A percentile compares a stretch with the other conserved stretches of the same genome.
Conservation (phyloP, 2,888 invertebrate genomes). For the Pheosia tremula region DNA sequence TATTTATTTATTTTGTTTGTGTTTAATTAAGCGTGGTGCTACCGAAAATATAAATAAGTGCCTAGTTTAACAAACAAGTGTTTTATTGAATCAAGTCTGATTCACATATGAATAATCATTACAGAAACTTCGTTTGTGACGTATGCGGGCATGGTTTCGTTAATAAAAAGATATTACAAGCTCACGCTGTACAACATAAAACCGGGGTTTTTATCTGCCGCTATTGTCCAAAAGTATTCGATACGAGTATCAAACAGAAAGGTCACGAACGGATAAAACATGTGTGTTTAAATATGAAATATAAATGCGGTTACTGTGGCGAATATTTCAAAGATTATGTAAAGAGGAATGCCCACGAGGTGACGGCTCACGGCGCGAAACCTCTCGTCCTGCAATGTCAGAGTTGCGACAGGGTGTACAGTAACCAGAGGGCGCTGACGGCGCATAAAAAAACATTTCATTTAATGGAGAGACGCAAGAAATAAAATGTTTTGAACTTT, state of each 20-base stretch:
- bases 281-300: conserved; percentile 45
- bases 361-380: conserved; percentile 63
- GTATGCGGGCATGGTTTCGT: conserved; percentile 57
- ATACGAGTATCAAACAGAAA: conserved; percentile 43
- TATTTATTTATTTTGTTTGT: no score
- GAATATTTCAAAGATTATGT: conserved; percentile 69
- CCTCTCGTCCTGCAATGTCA: conserved; percentile 68
- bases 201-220: conserved; percentile 60
- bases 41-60: no score
- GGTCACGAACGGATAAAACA: conserved; percentile 57
- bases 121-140: conserved; percentile 54
- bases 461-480: conserved; percentile 47
- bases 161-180: conserved; percentile 45
- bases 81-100: no score
- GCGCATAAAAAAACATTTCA: conserved; percentile 70
- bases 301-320: conserved; percentile 60
- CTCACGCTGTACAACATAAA: conserved; percentile 56
- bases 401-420: conserved; percentile 75
- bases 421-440: conserved; percentile 75
- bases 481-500: no score
- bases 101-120: conserved; percentile 63
- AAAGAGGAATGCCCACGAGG: conserved; percentile 67
- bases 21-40: no score
- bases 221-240: conserved; percentile 70
- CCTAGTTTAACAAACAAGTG: no score